Evolutionary conservation across 2,888 invertebrate genomes (phyloP), one percentile per base, ranked within the genome.

Genomic region (Ernsta delagoae): DNA sequence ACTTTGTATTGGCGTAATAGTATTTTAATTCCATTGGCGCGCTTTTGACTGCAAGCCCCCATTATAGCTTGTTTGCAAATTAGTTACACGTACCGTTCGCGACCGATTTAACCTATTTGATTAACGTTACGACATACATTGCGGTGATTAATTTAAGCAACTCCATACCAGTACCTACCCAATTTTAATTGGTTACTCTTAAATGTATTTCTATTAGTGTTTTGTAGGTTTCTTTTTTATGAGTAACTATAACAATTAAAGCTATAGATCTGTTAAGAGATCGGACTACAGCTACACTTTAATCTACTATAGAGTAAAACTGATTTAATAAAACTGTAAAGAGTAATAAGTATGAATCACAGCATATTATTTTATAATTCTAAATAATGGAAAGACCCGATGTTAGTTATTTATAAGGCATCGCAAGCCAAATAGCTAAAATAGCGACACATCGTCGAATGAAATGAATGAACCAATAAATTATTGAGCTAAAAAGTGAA

Each of bases 1-100:
- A 90, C 89, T 88, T 87, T 87, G 87, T 89, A 90, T 89, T 82
- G 87, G 83, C 85, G 85, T 90, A 90, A 90, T 90, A 89, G 90
- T 90, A 92, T 92, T 92, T 92, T 91, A 91, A 92, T 91, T 91
- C 86, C 85, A 89, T 92, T 88, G 87, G 85, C 89, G 86, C 85
- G 88, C 88, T 88, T 90, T 90, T 88, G 83, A 85, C 83, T 85
- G 85, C 80, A 79, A 79, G 53, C 82, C 83, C 82, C 80, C 77
- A 70, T 83, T 83, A 86, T 85, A 81, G 86, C 83, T 86, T 88
- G 89, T 90, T 90, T 88, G 86, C 82, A 84, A 89, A 88, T 88
- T 86, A 86, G 78, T 82, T 81, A 81, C 81, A 82, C 81, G 79
- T 81, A 79, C 83, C 80, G 75, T 77, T 77, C 78, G 76, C 78